Evolutionary conservation across 1,140 invertebrate species (phyloP).

Genomic region (Bombyx mandarina): DNA sequence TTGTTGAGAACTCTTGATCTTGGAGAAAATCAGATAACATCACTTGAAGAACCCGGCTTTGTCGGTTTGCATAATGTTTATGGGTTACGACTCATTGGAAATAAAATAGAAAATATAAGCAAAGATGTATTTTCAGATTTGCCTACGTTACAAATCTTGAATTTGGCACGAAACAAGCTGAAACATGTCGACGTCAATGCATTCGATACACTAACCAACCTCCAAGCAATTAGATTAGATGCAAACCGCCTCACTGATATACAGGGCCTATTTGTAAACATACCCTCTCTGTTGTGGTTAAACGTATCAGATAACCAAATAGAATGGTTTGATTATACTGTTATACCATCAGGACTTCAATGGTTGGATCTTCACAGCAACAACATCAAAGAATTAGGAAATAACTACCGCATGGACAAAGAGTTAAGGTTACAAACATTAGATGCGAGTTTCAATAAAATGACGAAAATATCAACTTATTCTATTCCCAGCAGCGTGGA

Average conservation of each 20-base stretch:
- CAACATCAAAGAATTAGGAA: constrained; percentile 84
- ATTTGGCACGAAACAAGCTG: constrained; percentile 89
- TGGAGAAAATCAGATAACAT: constrained; percentile 85
- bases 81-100: constrained; percentile 88
- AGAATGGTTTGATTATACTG: constrained; percentile 90
- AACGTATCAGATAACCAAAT: constrained; percentile 94
- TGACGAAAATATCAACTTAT: constrained; percentile 78
- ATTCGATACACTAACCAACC: constrained; percentile 83
- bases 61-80: constrained; percentile 84
- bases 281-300: constrained; percentile 87
- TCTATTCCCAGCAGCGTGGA: constrained; percentile 85
- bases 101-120: constrained; percentile 88
- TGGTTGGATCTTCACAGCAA: constrained; percentile 94
- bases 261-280: constrained; percentile 86
- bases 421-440: constrained; percentile 82
- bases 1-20: constrained; percentile 86
- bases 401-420: constrained; percentile 79
- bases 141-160: constrained; percentile 87
- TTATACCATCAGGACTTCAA: constrained; percentile 85
- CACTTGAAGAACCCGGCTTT: constrained; percentile 84
- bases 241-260: constrained; percentile 89
- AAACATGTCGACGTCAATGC: constrained; percentile 84
- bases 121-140: constrained; percentile 85
- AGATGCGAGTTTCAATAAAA: constrained; percentile 87
- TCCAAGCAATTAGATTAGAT: constrained; percentile 90